These are phyloP conservation scores for Mastacembelus armatus DNA, from an alignment of 2,797 vertebrate species.

Conservation along the genomic window DNA sequence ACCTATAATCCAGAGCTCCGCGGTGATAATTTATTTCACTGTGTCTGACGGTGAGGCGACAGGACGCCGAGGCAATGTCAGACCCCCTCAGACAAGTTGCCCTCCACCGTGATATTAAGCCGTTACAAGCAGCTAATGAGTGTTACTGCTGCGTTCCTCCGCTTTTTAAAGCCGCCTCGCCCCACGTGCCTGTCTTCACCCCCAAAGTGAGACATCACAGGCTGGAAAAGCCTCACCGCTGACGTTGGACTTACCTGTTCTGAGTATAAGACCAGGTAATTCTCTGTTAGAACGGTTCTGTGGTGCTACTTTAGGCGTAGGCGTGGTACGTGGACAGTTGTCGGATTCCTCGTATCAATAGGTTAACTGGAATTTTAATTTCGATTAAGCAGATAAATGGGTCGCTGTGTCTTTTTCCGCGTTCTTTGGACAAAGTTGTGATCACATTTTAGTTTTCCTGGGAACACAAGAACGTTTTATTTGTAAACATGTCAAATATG, in stretches of 20 bases:
- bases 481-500: too few species aligned
- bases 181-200: constrained; percentile 5
- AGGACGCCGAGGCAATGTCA: constrained; percentile 68
- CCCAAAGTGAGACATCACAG: constrained; percentile 47
- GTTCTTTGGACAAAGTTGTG: too few species aligned
- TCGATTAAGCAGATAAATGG: neutral
- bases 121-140: constrained; percentile 78
- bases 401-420: neutral
- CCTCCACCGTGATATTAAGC: constrained; percentile 71
- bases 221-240: constrained; percentile 15
- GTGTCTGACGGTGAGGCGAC: constrained; percentile 73
- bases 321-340: neutral
- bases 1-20: constrained; percentile 77
- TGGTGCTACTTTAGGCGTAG: too few species aligned
- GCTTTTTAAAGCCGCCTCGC: constrained; percentile 41
- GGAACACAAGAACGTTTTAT: too few species aligned
- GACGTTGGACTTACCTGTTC: neutral
- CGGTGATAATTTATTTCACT: constrained; percentile 77
- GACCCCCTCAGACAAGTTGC: constrained; percentile 70
- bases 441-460: neutral
- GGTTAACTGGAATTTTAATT: neutral
- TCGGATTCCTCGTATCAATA: neutral
- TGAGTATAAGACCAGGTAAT: neutral
- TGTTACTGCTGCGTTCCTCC: constrained; percentile 61
- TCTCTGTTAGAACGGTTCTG: neutral